Evolutionary conservation across 2,113 vertebrate genomes (phyloP), one percentile per base, ranked within the genome.

Genomic region (Pongo pygmaeus): DNA sequence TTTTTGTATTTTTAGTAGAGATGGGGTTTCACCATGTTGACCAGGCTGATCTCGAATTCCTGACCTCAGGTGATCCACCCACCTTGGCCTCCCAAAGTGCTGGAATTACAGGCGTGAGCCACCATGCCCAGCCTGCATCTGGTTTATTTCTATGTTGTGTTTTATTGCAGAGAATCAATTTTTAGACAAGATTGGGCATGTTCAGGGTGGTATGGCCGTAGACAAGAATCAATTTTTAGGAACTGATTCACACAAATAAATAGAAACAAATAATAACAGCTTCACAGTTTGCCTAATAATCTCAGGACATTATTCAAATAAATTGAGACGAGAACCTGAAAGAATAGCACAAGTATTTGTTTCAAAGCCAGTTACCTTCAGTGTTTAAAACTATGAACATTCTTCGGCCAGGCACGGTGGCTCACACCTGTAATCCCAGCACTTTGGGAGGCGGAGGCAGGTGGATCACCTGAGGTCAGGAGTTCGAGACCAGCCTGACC

Each of bases 281-380:
- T 77, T 89, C 48, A 90, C 18, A 85, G 52, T 83, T 61, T 90
- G n/a, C 25, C 55, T 64, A 20, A 27, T 79, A 74, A 93, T 94
- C 55, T 93, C 46, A 74, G 61, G n/a, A 61, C 93, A 92, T 72
- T 94, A 61, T 40, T 93, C 50, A 92, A 92, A 89, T 89, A 91
- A 93, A 83, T 1, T 13, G 20, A 95, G 38, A 92, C 4, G 69
- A 48, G 23, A 52, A 4, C 40, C 61, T 97, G 32, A 93, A 94
- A 80, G 50, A 93, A 72, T 0, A 92, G 40, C 46, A 75, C 57
- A 93, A 92, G 89, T 91, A 61, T 27, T 69, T 92, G 35, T 79
- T 87, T 92, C 59, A 94, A 96, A 93, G 70, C 55, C 55, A 50
- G 91, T 57, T 74, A 55, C 1, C 13, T 86, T 95, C 70, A 78